phyloP scores from a whole-genome alignment of 2,797 vertebrate species.

The Poecile montanus region DNA sequence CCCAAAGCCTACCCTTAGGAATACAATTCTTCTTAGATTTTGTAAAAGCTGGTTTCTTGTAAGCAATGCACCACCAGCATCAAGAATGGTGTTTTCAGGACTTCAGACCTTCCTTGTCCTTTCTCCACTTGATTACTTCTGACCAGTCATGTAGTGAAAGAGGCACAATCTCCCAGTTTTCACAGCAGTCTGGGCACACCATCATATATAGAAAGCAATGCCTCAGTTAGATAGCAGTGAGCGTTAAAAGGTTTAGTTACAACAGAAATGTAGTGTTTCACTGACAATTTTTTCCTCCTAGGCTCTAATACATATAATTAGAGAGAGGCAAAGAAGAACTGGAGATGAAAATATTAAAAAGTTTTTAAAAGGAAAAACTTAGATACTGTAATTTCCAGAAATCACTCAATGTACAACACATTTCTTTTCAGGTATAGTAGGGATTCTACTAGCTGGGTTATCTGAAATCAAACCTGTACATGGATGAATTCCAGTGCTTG shows the following conservation, averaged over 20 bases:
- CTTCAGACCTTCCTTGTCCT: not conserved
- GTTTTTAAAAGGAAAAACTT: not conserved
- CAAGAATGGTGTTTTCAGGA: not conserved
- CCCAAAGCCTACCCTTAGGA: not conserved
- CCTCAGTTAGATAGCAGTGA: not conserved
- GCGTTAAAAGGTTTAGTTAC: not conserved
- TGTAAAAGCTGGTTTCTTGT: not conserved
- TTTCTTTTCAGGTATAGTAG: conserved; percentile 38
- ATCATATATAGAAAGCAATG: not conserved
- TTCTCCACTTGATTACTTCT: not conserved
- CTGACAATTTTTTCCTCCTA: conserved; percentile 17
- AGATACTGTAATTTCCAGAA: conserved; percentile 30
- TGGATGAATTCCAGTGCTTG: conserved; percentile 40
- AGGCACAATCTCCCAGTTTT: not conserved
- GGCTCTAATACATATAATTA: conserved; percentile 42
- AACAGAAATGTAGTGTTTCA: not conserved
- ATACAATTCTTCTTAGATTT: not conserved
- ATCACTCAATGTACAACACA: conserved; percentile 39
- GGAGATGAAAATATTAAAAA: not conserved
- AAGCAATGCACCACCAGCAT: not conserved
- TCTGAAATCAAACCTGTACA: conserved; percentile 19
- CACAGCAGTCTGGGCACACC: not conserved
- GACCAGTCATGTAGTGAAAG: not conserved
- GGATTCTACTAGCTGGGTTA: conserved; percentile 40
- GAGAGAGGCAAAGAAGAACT: conserved; percentile 11